These are phyloP conservation scores for Phalacrocorax carbo DNA, from an alignment of 2,113 vertebrate genomes.

Conservation along the genomic window DNA sequence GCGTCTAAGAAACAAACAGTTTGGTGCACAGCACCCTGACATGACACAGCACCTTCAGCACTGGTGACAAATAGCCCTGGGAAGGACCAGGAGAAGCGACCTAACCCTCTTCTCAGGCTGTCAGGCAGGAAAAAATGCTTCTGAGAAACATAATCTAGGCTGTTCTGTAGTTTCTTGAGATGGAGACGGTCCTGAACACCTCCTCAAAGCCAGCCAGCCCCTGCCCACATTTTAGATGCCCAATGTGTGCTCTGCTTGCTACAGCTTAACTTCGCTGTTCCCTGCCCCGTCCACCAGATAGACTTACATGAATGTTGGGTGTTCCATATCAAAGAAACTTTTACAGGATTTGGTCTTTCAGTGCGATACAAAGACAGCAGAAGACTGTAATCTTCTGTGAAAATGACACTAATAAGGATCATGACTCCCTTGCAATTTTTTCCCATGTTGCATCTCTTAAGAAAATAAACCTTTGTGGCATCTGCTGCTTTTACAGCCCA, in stretches of 20 bases:
- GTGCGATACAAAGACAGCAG: neutral
- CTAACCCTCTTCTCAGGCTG: neutral
- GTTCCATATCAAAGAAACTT: neutral
- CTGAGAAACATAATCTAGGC: neutral
- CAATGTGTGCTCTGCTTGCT: rapidly evolving
- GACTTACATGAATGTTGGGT: neutral
- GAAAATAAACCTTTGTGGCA: neutral
- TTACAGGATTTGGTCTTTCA: neutral
- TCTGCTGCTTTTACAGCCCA: neutral
- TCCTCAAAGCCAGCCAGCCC: neutral
- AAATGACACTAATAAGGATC: neutral
- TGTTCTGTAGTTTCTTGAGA: neutral
- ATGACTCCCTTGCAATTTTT: neutral
- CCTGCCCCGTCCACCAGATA: neutral
- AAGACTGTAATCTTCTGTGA: neutral
- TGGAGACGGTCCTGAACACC: neutral
- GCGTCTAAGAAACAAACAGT: neutral
- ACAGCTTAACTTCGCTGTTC: neutral
- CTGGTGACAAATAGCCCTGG: neutral
- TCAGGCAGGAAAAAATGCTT: neutral
- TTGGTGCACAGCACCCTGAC: neutral
- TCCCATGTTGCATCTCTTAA: neutral
- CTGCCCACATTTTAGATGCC: neutral
- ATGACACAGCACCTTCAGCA: neutral
- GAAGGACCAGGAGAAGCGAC: neutral